phyloP scores from a whole-genome alignment of 2,888 invertebrate species.

The Nezara viridula region DNA sequence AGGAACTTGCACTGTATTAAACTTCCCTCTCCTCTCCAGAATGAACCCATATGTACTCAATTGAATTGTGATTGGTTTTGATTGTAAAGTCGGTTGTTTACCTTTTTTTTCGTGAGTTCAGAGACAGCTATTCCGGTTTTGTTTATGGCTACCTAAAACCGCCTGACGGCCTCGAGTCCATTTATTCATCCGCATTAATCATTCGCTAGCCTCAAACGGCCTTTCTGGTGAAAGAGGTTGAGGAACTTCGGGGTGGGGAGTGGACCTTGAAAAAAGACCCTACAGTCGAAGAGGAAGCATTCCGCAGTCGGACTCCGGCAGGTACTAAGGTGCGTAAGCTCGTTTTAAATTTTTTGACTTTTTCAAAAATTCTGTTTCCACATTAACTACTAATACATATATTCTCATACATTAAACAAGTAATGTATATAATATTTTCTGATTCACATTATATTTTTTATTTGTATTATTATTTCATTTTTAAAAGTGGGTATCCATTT shows the following conservation, averaged over 20 bases:
- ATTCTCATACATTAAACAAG: neutral
- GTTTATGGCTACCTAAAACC: neutral
- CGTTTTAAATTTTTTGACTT: neutral
- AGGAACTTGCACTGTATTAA: too few relatives aligned
- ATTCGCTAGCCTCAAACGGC: constrained; percentile 14
- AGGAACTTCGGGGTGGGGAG: constrained; percentile 22
- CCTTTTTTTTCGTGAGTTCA: neutral
- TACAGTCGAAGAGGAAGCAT: constrained; percentile 17
- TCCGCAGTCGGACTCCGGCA: constrained; percentile 18
- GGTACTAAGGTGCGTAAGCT: neutral
- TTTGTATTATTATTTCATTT: neutral
- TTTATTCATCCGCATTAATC: constrained; percentile 23
- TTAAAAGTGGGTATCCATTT: neutral
- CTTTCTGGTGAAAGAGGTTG: constrained; percentile 35
- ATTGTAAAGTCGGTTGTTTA: neutral
- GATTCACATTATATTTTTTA: neutral
- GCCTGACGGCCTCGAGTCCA: constrained; percentile 4
- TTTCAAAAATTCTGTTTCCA: neutral
- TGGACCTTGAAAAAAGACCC: constrained; percentile 32
- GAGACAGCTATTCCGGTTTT: neutral
- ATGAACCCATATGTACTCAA: neutral
- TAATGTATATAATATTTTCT: neutral
- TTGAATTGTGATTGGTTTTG: neutral
- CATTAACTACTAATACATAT: neutral
- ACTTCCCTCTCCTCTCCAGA: too few relatives aligned